Evolutionary conservation across 2,888 invertebrate genomes (phyloP).

Genomic region (Pollenia griseotomentosa): DNA sequence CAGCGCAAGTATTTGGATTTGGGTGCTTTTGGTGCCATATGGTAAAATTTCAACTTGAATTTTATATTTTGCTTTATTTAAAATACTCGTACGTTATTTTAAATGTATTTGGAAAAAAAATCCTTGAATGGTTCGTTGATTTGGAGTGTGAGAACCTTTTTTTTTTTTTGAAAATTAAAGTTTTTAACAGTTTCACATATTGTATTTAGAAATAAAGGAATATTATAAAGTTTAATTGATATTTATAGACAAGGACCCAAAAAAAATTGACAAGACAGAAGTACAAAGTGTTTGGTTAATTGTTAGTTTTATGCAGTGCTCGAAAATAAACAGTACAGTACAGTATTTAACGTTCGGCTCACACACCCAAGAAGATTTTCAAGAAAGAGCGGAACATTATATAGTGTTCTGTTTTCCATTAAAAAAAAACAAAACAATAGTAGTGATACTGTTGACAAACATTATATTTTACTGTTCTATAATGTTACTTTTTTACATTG

Average conservation of each 20-base stretch:
- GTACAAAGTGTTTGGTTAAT: too few relatives aligned
- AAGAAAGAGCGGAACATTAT: too few relatives aligned
- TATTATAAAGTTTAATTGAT: neutral
- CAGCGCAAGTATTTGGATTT: neutral
- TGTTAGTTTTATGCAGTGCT: too few relatives aligned
- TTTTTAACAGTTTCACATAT: neutral
- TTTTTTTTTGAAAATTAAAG: neutral
- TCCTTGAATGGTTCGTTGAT: slow-evolving; percentile 50
- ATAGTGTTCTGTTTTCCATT: too few relatives aligned
- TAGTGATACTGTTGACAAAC: too few relatives aligned
- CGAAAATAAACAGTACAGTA: too few relatives aligned
- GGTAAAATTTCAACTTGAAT: neutral
- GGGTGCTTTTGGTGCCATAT: slow-evolving; percentile 33
- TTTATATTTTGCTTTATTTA: neutral
- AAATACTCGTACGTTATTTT: neutral
- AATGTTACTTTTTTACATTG: too few relatives aligned
- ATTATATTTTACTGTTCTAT: too few relatives aligned
- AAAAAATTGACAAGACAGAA: too few relatives aligned
- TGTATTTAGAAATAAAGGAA: neutral
- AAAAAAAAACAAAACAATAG: too few relatives aligned
- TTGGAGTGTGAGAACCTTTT: slow-evolving; percentile 52
- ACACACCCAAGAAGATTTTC: too few relatives aligned
- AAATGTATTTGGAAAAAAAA: neutral
- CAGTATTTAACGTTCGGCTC: too few relatives aligned
- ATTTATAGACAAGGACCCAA: neutral